A percentile compares a stretch with the other conserved stretches of the same genome.
phyloP scores from a whole-genome alignment of 2,113 vertebrate species.

The Capricornis sumatraensis region DNA sequence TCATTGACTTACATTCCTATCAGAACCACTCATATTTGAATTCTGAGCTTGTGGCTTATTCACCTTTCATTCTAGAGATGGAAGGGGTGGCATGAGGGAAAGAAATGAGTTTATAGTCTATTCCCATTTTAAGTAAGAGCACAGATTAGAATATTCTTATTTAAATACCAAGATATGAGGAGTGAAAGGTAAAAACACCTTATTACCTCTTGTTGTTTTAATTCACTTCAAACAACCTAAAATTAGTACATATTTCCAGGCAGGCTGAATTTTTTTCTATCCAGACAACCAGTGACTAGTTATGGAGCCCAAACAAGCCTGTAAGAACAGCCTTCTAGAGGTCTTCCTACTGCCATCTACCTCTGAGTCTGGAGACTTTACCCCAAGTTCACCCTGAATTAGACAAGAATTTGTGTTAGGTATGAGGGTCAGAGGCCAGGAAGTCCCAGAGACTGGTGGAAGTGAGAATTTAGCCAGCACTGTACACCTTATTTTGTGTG shows the following conservation, averaged over 20 bases:
- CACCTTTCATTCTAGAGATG: neutral
- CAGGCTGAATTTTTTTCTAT: neutral
- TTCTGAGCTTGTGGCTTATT: neutral
- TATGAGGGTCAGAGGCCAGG: neutral
- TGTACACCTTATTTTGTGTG: neutral
- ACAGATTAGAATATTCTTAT: neutral
- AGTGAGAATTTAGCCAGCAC: neutral
- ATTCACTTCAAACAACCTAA: slow-evolving; percentile 30
- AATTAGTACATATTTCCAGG: neutral
- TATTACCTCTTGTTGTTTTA: neutral
- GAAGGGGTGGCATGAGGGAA: neutral
- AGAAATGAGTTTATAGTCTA: neutral
- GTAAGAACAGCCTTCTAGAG: neutral
- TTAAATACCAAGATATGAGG: neutral
- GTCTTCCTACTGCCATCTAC: neutral
- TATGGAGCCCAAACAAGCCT: slow-evolving; percentile 29
- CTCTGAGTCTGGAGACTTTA: neutral
- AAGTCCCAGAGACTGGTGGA: neutral
- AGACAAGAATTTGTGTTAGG: neutral
- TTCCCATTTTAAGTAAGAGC: neutral
- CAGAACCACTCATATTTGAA: neutral
- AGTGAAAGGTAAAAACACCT: neutral
- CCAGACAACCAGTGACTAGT: neutral
- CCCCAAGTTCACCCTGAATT: neutral
- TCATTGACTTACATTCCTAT: neutral